Evolutionary conservation across 2,888 invertebrate species (phyloP).

Genomic region (Andricus quercusramuli): DNA sequence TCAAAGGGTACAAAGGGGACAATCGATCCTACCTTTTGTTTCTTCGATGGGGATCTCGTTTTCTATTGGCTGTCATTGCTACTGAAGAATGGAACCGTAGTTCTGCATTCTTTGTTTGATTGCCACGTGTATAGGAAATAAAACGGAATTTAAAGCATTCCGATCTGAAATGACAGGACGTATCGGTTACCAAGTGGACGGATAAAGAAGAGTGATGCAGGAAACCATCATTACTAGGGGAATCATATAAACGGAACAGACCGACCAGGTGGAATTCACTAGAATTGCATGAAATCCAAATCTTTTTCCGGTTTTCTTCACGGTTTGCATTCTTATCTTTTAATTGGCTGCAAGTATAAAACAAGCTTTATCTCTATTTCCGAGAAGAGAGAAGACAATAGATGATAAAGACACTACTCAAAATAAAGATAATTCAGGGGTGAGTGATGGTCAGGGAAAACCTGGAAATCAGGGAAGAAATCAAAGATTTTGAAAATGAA

Average conservation of each 20-base stretch:
- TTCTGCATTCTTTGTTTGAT: constrained; percentile 41
- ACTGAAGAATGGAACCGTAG: constrained; percentile 29
- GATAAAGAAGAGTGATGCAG: constrained; percentile 28
- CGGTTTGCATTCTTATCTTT: background rate
- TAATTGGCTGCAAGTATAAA: background rate
- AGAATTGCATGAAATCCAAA: background rate
- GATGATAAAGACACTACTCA: background rate
- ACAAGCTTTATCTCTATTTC: background rate
- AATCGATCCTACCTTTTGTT: constrained; percentile 44
- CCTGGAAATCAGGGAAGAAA: too few relatives aligned
- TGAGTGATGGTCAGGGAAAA: too few relatives aligned
- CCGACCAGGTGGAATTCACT: background rate
- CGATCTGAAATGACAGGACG: constrained; percentile 36
- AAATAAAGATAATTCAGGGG: constrained; percentile 3
- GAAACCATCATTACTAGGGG: constrained; percentile 16
- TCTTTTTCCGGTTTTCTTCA: background rate
- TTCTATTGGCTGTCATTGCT: constrained; percentile 29
- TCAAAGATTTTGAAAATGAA: too few relatives aligned
- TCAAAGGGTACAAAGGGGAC: constrained; percentile 47
- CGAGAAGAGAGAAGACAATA: constrained; percentile 9
- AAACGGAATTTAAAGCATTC: constrained; percentile 38
- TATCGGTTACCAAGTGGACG: constrained; percentile 16
- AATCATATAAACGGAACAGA: background rate
- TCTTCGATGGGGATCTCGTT: constrained; percentile 38
- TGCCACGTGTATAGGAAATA: constrained; percentile 39